Percentiles rank a stretch among this genome's conserved stretches.
Evolutionary conservation across 2,113 vertebrate genomes (phyloP).

Genomic region (Acanthisitta chloris): DNA sequence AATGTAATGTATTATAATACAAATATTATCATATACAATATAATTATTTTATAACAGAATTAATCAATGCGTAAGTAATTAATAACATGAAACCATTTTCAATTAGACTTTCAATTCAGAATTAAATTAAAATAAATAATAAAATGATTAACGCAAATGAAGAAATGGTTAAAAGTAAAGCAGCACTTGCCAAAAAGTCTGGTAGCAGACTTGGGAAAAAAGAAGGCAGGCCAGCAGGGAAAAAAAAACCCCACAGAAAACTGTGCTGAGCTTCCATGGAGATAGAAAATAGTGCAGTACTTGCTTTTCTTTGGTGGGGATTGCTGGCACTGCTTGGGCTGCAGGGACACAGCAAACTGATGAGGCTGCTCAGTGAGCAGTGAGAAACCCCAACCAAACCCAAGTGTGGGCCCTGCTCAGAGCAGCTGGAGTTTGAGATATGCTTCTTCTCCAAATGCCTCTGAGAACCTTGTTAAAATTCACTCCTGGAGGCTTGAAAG

Average conservation of each 20-base stretch:
- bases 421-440: neutral
- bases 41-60: too few species aligned
- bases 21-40: too few species aligned
- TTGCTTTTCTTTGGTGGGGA: conserved; percentile 31
- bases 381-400: neutral
- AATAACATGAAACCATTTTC: too few species aligned
- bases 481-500: neutral
- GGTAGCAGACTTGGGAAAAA: neutral
- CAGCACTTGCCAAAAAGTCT: neutral
- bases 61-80: too few species aligned
- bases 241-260: neutral
- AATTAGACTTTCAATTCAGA: too few species aligned
- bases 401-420: neutral
- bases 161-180: neutral
- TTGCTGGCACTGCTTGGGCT: neutral
- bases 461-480: neutral
- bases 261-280: conserved; percentile 44
- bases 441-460: neutral
- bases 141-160: neutral
- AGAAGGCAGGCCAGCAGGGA: neutral
- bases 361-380: neutral
- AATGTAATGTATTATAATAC: too few species aligned
- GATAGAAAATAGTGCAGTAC: conserved; percentile 29
- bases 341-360: conserved; percentile 18
- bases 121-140: too few species aligned